These are phyloP conservation scores for Oceanodroma leucorhoa DNA, from an alignment of 2,797 vertebrate species.

Conservation along the genomic window DNA sequence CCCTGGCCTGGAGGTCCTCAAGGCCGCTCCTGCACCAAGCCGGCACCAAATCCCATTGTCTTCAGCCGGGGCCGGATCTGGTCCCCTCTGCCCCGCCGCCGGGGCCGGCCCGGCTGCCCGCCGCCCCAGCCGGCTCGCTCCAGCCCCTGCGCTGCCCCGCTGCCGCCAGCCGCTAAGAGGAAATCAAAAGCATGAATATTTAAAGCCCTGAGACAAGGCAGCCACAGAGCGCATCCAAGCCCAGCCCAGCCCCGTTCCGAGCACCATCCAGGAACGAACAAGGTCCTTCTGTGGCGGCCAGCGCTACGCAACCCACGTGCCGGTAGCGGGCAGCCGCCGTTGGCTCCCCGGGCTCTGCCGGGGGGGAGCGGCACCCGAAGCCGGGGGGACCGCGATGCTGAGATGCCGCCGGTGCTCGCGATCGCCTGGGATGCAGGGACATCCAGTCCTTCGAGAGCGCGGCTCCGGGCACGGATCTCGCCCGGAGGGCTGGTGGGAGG, in stretches of 20 bases:
- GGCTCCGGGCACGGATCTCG: not conserved
- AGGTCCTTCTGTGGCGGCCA: slow-evolving; percentile 8
- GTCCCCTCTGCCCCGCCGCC: slow-evolving; percentile 11
- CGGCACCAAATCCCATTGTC: not conserved
- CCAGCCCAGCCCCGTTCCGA: slow-evolving; percentile 26
- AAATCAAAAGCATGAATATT: slow-evolving; percentile 12
- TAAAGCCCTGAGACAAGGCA: slow-evolving; percentile 30
- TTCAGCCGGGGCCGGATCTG: not conserved
- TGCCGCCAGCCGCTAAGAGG: not conserved
- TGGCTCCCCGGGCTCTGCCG: not conserved
- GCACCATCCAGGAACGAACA: not conserved
- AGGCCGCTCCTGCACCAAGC: not conserved
- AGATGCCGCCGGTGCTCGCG: not conserved
- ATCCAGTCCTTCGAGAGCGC: not conserved
- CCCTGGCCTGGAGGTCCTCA: not conserved
- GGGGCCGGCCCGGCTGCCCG: not conserved
- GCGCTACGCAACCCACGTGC: not conserved
- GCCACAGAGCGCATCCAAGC: slow-evolving; percentile 1
- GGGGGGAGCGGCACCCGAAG: not conserved
- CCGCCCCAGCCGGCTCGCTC: not conserved
- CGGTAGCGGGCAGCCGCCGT: not conserved
- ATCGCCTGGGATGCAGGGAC: not conserved
- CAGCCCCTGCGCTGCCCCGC: not conserved
- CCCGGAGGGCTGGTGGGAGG: not conserved
- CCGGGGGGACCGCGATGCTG: not conserved